Evolutionary conservation across 2,113 vertebrate species (phyloP).

Genomic region (Macrotis lagotis): DNA sequence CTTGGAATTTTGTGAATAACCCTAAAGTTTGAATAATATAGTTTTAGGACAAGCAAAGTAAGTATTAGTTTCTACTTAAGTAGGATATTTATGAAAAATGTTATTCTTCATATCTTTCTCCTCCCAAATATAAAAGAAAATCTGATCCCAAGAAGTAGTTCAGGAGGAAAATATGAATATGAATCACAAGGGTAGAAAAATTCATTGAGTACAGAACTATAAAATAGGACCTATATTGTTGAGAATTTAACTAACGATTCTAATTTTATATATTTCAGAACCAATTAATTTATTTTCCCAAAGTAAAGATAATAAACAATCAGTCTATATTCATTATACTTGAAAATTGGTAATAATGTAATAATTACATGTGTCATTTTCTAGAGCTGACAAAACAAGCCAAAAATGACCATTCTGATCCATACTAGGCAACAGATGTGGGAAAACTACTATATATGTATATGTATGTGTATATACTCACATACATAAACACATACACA

Average conservation of each 20-base stretch:
- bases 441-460: neutral
- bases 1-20: neutral
- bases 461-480: too few species aligned
- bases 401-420: neutral
- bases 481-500: too few species aligned
- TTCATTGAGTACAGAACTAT: conserved; percentile 18
- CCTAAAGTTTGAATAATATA: neutral
- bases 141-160: neutral
- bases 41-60: conserved; percentile 19
- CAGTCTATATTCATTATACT: neutral
- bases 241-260: neutral
- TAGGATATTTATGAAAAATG: neutral
- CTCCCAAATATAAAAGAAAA: neutral
- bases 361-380: neutral
- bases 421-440: neutral
- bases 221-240: neutral
- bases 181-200: neutral
- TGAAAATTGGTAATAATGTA: neutral
- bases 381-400: neutral
- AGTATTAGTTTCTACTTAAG: neutral
- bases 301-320: neutral
- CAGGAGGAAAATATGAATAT: neutral
- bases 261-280: neutral
- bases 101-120: neutral
- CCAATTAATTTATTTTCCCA: neutral